Conservation (phyloP, 2,888 invertebrate species). For the Iphiclides podalirius region DNA sequence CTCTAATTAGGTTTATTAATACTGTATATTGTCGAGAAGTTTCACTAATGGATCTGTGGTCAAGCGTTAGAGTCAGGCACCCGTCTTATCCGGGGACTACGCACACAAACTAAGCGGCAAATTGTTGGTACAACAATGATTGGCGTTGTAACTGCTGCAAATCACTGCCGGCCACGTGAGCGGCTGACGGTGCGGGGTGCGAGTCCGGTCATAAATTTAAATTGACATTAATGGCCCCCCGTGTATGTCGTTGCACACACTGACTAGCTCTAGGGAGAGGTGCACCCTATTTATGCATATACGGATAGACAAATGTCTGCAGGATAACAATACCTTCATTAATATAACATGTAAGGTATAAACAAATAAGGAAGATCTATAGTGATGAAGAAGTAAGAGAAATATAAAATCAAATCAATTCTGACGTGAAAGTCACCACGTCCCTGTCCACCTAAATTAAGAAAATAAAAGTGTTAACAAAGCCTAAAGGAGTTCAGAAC, state of each 20-base stretch:
- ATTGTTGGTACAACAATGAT: conserved; percentile 22
- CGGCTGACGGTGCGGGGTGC: conserved; percentile 31
- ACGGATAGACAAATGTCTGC: background rate
- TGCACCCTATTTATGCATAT: background rate
- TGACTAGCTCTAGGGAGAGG: conserved; percentile 11
- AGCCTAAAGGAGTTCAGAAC: too few species aligned
- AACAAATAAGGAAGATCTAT: too few species aligned
- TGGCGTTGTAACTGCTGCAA: conserved; percentile 30
- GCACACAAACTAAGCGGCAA: background rate
- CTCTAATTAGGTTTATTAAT: too few species aligned
- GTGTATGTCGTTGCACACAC: conserved; percentile 17
- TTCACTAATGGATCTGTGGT: too few species aligned
- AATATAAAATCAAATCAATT: too few species aligned
- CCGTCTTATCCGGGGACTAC: background rate
- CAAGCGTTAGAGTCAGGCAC: too few species aligned
- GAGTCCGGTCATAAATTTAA: conserved; percentile 38
- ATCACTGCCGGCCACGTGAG: conserved; percentile 39
- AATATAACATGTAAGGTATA: background rate
- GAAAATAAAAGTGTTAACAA: too few species aligned
- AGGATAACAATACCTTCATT: background rate
- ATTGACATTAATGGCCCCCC: conserved; percentile 39
- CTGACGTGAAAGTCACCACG: background rate
- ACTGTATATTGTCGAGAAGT: too few species aligned
- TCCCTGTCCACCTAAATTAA: too few species aligned
- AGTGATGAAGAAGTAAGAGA: too few species aligned